Evolutionary conservation across 1,140 invertebrate genomes (phyloP).

Genomic region (Cotesia vestalis): DNA sequence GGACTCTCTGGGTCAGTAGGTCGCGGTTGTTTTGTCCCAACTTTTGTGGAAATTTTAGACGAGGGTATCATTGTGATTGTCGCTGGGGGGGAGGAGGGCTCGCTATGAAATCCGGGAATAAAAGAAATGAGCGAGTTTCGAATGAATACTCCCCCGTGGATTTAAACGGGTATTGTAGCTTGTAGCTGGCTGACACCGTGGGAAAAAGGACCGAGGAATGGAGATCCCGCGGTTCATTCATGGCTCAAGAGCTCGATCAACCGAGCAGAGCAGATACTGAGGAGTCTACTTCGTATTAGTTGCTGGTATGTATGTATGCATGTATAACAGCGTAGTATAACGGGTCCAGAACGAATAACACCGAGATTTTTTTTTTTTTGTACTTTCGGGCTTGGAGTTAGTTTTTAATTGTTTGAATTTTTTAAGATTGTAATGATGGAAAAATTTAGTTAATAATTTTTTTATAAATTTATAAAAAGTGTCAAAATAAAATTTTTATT

Average conservation of each 20-base stretch:
- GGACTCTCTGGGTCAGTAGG: constrained; percentile 34
- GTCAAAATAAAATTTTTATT: no score
- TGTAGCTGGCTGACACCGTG: constrained; percentile 12
- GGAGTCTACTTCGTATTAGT: constrained; percentile 37
- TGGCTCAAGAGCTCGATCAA: constrained; percentile 51
- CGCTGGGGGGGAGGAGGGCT: not conserved
- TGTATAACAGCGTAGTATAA: not conserved
- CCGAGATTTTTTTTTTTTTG: no score
- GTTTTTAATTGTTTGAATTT: no score
- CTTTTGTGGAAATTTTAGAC: constrained; percentile 2
- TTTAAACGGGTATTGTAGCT: constrained; percentile 23
- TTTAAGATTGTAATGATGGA: no score
- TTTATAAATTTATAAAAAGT: no score
- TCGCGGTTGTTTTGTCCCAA: constrained; percentile 7
- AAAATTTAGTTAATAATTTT: no score
- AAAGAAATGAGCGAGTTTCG: not conserved
- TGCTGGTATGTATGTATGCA: not conserved
- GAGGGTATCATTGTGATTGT: not conserved
- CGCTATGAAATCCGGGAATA: not conserved
- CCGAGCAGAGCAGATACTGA: constrained; percentile 19
- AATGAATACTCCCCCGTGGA: constrained; percentile 13
- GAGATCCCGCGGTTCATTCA: constrained; percentile 56
- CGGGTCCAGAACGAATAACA: no score
- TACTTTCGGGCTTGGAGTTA: no score
- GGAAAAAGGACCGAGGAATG: constrained; percentile 30